Base-by-base conservation (phyloP, 1,140 invertebrate genomes). In the Chrysoperla carnea region DNA sequence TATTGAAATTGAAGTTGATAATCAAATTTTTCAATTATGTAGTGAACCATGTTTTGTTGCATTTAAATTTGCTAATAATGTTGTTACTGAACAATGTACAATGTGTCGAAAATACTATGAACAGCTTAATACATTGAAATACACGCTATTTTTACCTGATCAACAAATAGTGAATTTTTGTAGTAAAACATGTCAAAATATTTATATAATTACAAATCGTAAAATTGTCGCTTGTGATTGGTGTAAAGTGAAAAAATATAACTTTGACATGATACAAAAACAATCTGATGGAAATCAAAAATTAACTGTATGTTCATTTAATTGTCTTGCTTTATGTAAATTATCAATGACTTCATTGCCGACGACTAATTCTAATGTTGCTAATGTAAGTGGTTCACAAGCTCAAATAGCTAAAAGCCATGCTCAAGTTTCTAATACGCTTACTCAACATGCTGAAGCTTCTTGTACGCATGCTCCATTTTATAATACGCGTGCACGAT, bases 201-300 rank as follows among this genome's bases (percentile, higher is more conserved):
- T 91, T 12, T 90, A 81, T 58, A 87, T 92, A 8, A 73, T 83
- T 56, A 76, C 72, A 47, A 84, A 81, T 64, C 72, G 88, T 37
- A 85, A 87, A 59, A 90, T 92, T 52, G 81, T 91, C 9, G 76
- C 84, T 0, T 97, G 92, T 57, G 79, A 80, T 50, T 90, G 84
- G 81, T 97, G 92, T 58, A 90, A 89, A 64, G 84, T 91, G 4
- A 92, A 91, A 57, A 95, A 95, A 60, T 91, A 90, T 57, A 94
- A 94, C 63, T 94, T 93, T 60, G 91, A 96, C 57, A 92, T 96
- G 87, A 93, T 96, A 28, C 77, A 84, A 51, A 74, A 77, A 43
- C 71, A 78, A 40, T 73, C 79, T 40, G 62, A 68, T 48, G 68
- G 68, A 46, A 75, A 76, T 47, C 71, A 79, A 53, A 60, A 70